A percentile compares a stretch with the other conserved stretches of the same genome.
Conservation (phyloP, 2,888 invertebrate species). For the Rhaphigaster nebulosa region DNA sequence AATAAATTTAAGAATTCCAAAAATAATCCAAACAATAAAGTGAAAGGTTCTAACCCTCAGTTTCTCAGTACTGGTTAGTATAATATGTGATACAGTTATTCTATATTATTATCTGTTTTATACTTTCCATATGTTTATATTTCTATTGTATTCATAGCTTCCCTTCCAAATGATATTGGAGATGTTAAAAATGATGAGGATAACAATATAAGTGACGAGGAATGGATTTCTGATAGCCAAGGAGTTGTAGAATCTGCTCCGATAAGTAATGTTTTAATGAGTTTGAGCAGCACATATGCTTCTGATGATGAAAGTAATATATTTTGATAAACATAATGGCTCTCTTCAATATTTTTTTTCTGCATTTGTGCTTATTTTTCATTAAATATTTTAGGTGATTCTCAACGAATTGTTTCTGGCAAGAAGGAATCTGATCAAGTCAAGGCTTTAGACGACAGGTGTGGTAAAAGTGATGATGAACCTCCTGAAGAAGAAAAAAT, state of each 20-base stretch:
- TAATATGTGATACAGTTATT: background rate
- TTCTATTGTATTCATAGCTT: constrained; percentile 1
- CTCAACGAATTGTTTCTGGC: background rate
- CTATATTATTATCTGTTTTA: background rate
- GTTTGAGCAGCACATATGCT: constrained; percentile 61
- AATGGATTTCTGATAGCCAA: constrained; percentile 61
- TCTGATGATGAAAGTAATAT: constrained; percentile 62
- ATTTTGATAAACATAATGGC: background rate
- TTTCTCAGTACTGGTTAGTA: constrained; percentile 64
- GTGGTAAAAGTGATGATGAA: constrained; percentile 59
- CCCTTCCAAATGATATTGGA: constrained; percentile 39
- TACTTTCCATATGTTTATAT: background rate
- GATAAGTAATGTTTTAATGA: constrained; percentile 60
- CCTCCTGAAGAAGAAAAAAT: constrained; percentile 52
- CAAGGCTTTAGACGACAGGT: background rate
- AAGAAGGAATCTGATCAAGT: background rate
- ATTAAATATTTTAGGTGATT: background rate
- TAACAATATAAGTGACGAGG: constrained; percentile 65
- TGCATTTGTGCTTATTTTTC: background rate
- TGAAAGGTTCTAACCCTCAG: constrained; percentile 58
- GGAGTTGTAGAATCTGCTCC: constrained; percentile 28
- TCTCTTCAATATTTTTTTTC: background rate
- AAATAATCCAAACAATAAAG: background rate
- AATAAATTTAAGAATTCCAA: constrained; percentile 37
- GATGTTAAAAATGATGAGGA: constrained; percentile 48